Percentiles rank a stretch among this genome's conserved stretches.
Conservation (phyloP, 1,140 invertebrate genomes). For the Sinella curviseta region DNA sequence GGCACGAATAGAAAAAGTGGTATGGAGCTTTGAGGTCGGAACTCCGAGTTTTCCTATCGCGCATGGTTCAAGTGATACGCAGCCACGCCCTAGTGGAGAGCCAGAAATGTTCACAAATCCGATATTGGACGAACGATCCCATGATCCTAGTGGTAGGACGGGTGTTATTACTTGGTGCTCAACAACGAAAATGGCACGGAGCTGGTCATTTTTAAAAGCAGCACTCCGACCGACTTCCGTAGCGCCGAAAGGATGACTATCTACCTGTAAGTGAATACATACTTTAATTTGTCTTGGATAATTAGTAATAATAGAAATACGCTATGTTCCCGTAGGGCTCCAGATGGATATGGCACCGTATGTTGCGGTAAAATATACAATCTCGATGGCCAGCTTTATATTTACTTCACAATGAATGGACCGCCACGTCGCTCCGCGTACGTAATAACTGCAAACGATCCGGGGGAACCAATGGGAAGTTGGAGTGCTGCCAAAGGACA, state of each 20-base stretch:
- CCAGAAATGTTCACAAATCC: conserved; percentile 33
- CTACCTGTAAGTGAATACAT: no score
- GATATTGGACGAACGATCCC: conserved; percentile 30
- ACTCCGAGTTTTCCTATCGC: conserved; percentile 26
- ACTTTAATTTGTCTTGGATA: no score
- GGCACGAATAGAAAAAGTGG: conserved; percentile 35
- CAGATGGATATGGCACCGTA: conserved; percentile 25
- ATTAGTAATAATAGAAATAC: no score
- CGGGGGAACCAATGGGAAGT: conserved; percentile 33
- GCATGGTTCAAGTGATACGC: conserved; percentile 15
- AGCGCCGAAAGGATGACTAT: neutral
- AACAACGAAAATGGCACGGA: conserved; percentile 20
- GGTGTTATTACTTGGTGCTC: conserved; percentile 31
- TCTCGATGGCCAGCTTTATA: conserved; percentile 37
- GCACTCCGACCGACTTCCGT: conserved; percentile 30
- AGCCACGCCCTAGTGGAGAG: conserved; percentile 34
- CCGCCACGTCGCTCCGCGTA: neutral
- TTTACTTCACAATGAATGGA: conserved; percentile 39
- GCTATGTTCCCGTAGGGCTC: neutral
- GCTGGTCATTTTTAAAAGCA: conserved; percentile 34
- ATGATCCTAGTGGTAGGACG: conserved; percentile 21
- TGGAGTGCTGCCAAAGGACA: conserved; percentile 29
- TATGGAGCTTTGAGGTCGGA: conserved; percentile 28
- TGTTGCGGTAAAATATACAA: conserved; percentile 39
- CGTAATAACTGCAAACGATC: conserved; percentile 37